Conservation (phyloP, 2,797 vertebrate genomes). For the Pipistrellus pygmaeus region DNA sequence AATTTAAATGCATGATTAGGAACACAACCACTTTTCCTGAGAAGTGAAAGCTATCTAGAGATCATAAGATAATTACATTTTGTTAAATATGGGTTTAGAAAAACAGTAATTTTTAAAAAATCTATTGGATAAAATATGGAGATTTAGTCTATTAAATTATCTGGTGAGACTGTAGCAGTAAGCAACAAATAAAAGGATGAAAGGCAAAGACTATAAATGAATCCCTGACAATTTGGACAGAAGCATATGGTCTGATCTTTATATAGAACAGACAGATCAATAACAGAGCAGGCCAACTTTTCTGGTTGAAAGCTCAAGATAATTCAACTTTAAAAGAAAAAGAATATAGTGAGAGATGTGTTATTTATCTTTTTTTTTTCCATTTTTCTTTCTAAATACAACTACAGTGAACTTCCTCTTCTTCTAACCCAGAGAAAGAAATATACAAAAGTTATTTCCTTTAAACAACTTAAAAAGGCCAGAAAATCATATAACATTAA, state of each 20-base stretch:
- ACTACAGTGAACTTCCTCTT: slow-evolving; percentile 52
- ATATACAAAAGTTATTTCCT: slow-evolving; percentile 52
- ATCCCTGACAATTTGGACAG: slow-evolving; percentile 41
- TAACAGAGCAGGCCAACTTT: slow-evolving; percentile 31
- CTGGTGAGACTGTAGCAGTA: slow-evolving; percentile 1
- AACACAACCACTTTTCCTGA: not conserved
- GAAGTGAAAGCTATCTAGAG: not conserved
- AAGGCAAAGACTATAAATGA: slow-evolving; percentile 40
- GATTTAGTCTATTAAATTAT: slow-evolving; percentile 21
- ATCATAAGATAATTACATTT: not conserved
- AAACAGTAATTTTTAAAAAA: not conserved
- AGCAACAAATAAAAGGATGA: slow-evolving; percentile 54
- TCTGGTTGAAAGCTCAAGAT: slow-evolving; percentile 58
- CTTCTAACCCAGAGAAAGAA: not conserved
- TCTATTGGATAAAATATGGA: not conserved
- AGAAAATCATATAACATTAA: slow-evolving; percentile 64
- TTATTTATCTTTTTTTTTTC: not conserved
- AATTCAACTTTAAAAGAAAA: slow-evolving; percentile 12
- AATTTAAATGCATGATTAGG: slow-evolving; percentile 7
- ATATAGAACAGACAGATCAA: slow-evolving; percentile 59
- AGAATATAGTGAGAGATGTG: not conserved
- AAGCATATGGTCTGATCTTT: slow-evolving; percentile 37
- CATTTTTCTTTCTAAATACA: slow-evolving; percentile 47
- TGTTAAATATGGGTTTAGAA: not conserved
- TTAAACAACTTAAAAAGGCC: slow-evolving; percentile 55